Conservation (phyloP, 35 echinoderm and acorn worm species). For the Apostichopus japonicus region DNA sequence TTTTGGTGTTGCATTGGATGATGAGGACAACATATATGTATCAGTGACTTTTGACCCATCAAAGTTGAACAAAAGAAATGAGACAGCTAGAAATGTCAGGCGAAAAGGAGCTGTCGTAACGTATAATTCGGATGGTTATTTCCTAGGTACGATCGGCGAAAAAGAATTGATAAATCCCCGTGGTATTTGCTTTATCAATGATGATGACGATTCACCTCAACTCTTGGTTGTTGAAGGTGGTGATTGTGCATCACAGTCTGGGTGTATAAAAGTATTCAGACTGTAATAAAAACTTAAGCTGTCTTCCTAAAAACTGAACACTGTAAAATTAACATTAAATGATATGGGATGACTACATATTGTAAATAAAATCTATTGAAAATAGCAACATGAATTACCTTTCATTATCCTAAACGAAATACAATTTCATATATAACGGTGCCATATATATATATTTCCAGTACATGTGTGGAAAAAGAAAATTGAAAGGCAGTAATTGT, state of each 20-base stretch:
- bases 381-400: no score
- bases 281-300: neutral
- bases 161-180: conserved; percentile 25
- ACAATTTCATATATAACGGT: no score
- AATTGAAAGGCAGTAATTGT: no score
- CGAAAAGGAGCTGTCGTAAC: neutral
- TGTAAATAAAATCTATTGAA: no score
- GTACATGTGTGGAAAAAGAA: no score
- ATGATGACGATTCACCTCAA: neutral
- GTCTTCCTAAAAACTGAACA: no score
- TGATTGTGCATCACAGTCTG: neutral
- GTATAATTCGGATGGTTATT: conserved; percentile 15
- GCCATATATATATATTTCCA: no score
- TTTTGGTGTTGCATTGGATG: conserved; percentile 6
- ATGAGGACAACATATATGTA: conserved; percentile 12
- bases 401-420: no score
- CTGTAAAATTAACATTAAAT: no score
- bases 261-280: neutral
- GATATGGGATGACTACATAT: no score
- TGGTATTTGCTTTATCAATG: conserved; percentile 2
- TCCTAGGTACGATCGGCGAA: conserved; percentile 29
- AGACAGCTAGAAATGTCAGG: neutral
- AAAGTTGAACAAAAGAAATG: neutral
- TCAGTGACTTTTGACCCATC: conserved; percentile 10
- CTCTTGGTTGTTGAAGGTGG: neutral